Evolutionary conservation across 2,888 invertebrate genomes (phyloP).

Genomic region (Cephus spinipes): DNA sequence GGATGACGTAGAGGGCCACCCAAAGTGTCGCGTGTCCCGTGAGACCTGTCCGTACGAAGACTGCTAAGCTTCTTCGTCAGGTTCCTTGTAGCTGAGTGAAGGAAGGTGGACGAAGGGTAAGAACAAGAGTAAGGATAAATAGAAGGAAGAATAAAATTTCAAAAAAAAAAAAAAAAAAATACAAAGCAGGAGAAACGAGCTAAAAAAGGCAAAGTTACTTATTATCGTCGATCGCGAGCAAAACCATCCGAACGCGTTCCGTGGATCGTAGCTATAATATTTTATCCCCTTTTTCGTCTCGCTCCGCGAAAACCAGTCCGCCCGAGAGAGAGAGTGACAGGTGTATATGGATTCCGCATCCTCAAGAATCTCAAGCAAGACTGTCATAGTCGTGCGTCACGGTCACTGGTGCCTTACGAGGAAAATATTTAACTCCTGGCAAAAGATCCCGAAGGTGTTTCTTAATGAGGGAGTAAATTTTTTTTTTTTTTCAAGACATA

Average conservation of each 20-base stretch:
- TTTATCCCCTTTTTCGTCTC: not conserved
- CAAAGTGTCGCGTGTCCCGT: constrained; percentile 55
- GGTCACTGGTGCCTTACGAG: not conserved
- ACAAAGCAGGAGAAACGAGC: not conserved
- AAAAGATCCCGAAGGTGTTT: not conserved
- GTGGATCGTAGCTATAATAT: not conserved
- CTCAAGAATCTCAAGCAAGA: not conserved
- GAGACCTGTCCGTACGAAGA: constrained; percentile 17
- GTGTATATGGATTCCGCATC: not conserved
- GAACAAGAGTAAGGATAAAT: not conserved
- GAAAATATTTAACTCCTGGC: not conserved
- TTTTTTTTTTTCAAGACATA: not conserved
- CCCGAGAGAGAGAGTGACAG: not conserved
- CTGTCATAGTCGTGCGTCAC: not conserved
- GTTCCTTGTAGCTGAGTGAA: not conserved
- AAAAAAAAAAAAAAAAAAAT: no score
- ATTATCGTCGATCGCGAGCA: not conserved
- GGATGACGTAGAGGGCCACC: constrained; percentile 53
- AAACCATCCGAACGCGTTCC: not conserved
- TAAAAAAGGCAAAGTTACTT: not conserved
- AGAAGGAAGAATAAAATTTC: not conserved
- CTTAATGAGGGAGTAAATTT: not conserved
- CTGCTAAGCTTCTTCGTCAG: constrained; percentile 11
- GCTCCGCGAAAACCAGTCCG: not conserved
- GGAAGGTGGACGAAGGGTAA: not conserved